Base-by-base conservation (phyloP, 2,113 vertebrate genomes). In the Propithecus coquereli region DNA sequence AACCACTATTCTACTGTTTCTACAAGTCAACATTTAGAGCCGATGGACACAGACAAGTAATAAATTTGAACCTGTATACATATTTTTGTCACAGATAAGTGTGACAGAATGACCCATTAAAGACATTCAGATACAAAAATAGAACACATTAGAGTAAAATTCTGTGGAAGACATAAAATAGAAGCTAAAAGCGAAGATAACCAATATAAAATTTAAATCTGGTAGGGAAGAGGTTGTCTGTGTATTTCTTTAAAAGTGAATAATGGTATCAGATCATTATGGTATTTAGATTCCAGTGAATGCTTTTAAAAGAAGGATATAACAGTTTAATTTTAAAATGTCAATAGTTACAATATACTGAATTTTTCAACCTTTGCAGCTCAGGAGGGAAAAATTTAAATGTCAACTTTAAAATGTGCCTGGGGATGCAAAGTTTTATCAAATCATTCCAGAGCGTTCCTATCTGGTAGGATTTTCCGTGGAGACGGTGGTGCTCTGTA, bases 281-380 rank as follows among this genome's bases (percentile, higher is more conserved):
- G 88, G 68, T 95, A 94, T 96, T 95, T 96, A 66, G 91, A 79
- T 85, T 81, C 45, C 40, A 40, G 47, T 17, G 88, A 88, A 57
- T 68, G 63, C 85, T 94, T 96, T 94, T 52, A 86, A 93, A 89
- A 87, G 54, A 79, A 79, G 80, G 77, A 88, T 86, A 25, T 63
- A 92, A 94, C 94, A 91, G 94, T 96, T 97, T 97, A 88, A 96
- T 96, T 97, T 97, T 85, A 37, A 98, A 98, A 97, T 98, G 97
- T 96, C 97, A 98, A 27, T 96, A 94, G 95, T 96, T 97, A 96
- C 90, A 92, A 59, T 92, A 74, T 86, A 77, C 94, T 43, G 54
- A 85, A 95, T 92, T 82, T 73, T 68, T 54, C 94, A 93, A 86
- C 96, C 95, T 94, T 89, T 95, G 88, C 63, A 45, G 27, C 88